Percentiles rank a stretch among this genome's conserved stretches.
These are phyloP conservation scores for Mimachlamys varia DNA, from an alignment of 2,888 invertebrate genomes.

Conservation along the genomic window DNA sequence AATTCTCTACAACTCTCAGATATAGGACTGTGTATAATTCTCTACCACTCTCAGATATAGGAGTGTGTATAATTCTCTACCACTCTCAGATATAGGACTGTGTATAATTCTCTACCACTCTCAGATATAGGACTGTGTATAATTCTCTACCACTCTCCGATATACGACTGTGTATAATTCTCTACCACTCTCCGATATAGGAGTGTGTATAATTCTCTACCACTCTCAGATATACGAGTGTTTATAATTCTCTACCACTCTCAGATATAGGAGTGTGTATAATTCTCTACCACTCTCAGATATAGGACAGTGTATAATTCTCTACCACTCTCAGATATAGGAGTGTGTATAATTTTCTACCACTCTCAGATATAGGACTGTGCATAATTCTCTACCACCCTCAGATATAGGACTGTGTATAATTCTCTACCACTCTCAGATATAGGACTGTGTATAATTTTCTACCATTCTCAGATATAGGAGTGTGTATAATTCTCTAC, in stretches of 20 bases:
- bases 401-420: not conserved
- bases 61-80: not conserved
- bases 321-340: not conserved
- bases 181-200: not conserved
- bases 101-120: not conserved
- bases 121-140: not conserved
- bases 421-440: not conserved
- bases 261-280: not conserved
- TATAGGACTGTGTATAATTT: not conserved
- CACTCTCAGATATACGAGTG: not conserved
- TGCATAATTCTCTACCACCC: not conserved
- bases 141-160: not conserved
- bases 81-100: too few species aligned
- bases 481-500: too few species aligned
- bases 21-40: not conserved
- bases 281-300: too few species aligned
- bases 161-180: not conserved
- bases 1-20: not conserved
- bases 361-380: too few species aligned
- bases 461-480: not conserved
- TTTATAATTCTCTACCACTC: not conserved
- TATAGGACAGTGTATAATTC: not conserved
- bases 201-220: not conserved
- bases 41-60: not conserved
- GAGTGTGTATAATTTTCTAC: not conserved